These are phyloP conservation scores for Peromyscus leucopus DNA, from an alignment of 2,113 vertebrate species.

Conservation along the genomic window DNA sequence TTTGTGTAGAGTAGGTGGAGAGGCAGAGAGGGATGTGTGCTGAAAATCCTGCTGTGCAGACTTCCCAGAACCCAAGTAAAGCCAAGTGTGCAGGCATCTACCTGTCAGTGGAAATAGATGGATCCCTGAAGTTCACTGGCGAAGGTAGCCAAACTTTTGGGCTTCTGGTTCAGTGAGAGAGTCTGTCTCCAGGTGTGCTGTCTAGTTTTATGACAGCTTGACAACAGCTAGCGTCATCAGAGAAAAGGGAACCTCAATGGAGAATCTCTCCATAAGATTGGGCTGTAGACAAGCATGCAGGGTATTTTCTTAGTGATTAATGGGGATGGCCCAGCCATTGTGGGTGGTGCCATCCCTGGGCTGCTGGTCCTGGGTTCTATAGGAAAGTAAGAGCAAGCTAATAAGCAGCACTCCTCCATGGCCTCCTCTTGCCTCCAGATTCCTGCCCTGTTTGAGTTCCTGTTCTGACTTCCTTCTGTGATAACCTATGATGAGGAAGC, in stretches of 20 bases:
- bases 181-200: not conserved
- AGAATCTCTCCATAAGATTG: not conserved
- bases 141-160: not conserved
- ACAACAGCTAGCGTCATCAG: not conserved
- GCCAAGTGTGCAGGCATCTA: not conserved
- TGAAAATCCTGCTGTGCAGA: not conserved
- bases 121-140: not conserved
- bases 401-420: not conserved
- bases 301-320: not conserved
- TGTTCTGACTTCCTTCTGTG: not conserved
- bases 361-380: not conserved
- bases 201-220: not conserved
- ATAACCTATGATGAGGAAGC: not conserved
- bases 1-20: not conserved
- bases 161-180: not conserved
- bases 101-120: not conserved
- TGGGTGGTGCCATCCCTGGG: not conserved
- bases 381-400: not conserved
- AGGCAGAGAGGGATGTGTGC: not conserved
- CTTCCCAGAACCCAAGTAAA: not conserved
- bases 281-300: not conserved
- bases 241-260: not conserved
- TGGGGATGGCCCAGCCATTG: not conserved
- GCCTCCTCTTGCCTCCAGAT: not conserved
- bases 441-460: not conserved